A percentile compares a stretch with the other conserved stretches of the same genome.
Conservation (phyloP, 2,888 invertebrate genomes). For the Lypha dubia region DNA sequence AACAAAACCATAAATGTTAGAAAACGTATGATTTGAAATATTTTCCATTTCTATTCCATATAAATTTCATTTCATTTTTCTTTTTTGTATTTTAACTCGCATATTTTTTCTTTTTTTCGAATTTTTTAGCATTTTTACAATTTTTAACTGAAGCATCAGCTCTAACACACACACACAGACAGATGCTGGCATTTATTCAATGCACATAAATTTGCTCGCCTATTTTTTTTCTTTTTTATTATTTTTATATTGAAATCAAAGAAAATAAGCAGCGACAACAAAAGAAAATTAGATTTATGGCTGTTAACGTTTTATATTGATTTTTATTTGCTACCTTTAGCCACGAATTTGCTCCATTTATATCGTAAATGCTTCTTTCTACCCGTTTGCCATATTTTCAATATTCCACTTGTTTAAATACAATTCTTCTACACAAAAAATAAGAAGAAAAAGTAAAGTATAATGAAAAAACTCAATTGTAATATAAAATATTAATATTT, state of each 20-base stretch:
- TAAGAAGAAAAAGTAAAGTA: too few relatives aligned
- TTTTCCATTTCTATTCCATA: slow-evolving; percentile 10
- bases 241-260: neutral
- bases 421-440: slow-evolving; percentile 1
- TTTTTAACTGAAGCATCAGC: slow-evolving; percentile 44
- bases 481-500: slow-evolving; percentile 61
- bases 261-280: slow-evolving; percentile 55
- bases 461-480: slow-evolving; percentile 27
- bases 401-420: slow-evolving; percentile 18
- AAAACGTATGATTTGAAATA: slow-evolving; percentile 72
- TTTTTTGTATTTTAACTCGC: slow-evolving; percentile 26
- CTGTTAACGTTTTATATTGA: slow-evolving; percentile 73
- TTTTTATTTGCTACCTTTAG: slow-evolving; percentile 72
- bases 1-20: slow-evolving; percentile 66
- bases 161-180: slow-evolving; percentile 10
- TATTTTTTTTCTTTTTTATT: neutral
- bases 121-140: slow-evolving; percentile 59
- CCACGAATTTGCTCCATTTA: slow-evolving; percentile 62
- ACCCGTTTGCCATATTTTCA: neutral
- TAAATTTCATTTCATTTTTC: neutral
- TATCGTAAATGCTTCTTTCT: slow-evolving; percentile 12
- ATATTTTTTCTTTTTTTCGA: slow-evolving; percentile 48
- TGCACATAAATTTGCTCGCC: slow-evolving; percentile 23
- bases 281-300: slow-evolving; percentile 71
- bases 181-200: slow-evolving; percentile 12